These are phyloP conservation scores for Columba janthina DNA, from an alignment of 2,113 vertebrate species.

Conservation along the genomic window DNA sequence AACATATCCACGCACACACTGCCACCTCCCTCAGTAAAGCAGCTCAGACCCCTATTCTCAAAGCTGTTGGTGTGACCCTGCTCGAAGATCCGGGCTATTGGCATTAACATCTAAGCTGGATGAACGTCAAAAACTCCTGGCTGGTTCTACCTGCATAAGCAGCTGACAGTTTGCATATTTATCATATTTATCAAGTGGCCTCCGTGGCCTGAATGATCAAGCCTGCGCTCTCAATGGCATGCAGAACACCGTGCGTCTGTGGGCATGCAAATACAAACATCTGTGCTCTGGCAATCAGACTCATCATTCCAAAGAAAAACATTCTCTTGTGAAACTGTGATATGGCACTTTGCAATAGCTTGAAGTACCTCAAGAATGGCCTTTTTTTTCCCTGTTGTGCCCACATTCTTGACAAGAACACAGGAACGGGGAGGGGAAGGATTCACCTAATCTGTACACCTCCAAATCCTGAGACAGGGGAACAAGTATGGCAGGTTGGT, in stretches of 20 bases:
- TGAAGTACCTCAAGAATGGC: not conserved
- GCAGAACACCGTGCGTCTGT: not conserved
- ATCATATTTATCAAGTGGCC: not conserved
- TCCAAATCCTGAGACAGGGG: not conserved
- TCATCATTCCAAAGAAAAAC: not conserved
- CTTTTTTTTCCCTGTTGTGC: not conserved
- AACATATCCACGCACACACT: not conserved
- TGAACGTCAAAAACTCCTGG: not conserved
- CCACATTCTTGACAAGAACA: not conserved
- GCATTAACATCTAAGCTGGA: not conserved
- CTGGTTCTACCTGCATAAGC: not conserved
- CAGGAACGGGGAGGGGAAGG: not conserved
- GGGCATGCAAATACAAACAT: not conserved
- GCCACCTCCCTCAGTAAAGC: not conserved
- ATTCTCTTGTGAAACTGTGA: not conserved
- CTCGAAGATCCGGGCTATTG: not conserved
- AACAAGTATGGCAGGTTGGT: not conserved
- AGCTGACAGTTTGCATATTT: not conserved
- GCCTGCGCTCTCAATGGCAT: not conserved
- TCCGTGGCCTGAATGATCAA: not conserved
- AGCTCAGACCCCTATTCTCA: not conserved
- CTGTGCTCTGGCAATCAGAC: not conserved
- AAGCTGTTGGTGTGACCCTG: fast-evolving
- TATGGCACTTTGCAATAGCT: not conserved
- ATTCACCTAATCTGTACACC: not conserved